Percentiles rank a stretch among this genome's conserved stretches.
Evolutionary conservation across 2,888 invertebrate genomes (phyloP).

Genomic region (Drosophila multiciliata): DNA sequence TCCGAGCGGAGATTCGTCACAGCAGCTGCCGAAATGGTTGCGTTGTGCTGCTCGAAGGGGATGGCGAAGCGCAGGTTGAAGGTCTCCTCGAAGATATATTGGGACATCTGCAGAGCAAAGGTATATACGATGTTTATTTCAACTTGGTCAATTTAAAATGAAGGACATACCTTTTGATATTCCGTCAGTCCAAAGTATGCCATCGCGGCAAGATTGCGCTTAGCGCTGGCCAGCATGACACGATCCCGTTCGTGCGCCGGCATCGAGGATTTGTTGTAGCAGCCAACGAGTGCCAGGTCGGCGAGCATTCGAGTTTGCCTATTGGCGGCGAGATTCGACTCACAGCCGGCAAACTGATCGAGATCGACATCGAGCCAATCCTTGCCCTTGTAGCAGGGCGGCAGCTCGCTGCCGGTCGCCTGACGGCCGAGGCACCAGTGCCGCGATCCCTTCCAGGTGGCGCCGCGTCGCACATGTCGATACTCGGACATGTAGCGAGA

Average conservation of each 20-base stretch:
- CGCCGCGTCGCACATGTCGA: conserved; percentile 97
- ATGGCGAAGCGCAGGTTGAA: conserved; percentile 95
- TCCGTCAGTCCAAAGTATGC: conserved; percentile 99
- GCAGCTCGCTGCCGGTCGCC: conserved; percentile 93
- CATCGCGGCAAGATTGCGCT: conserved; percentile 96
- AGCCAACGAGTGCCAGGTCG: conserved; percentile 96
- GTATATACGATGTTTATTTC: neutral
- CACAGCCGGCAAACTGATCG: conserved; percentile 95
- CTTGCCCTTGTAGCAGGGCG: conserved; percentile 90
- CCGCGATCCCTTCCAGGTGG: conserved; percentile 95
- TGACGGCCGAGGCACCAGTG: conserved; percentile 91
- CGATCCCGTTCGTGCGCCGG: conserved; percentile 90
- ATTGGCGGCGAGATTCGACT: conserved; percentile 97
- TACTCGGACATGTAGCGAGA: conserved; percentile 97
- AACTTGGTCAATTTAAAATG: neutral
- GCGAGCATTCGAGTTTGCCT: conserved; percentile 99
- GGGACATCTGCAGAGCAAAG: conserved; percentile 88
- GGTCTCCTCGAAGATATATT: conserved; percentile 97
- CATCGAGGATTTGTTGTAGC: conserved; percentile 95
- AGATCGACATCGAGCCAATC: conserved; percentile 96
- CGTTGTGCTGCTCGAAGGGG: conserved; percentile 96
- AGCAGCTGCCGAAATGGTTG: conserved; percentile 93
- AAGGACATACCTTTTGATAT: conserved; percentile 90
- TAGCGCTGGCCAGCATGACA: conserved; percentile 97
- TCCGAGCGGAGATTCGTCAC: conserved; percentile 90